Conservation (phyloP, 2,888 invertebrate genomes). For the Sussaba pulchella region DNA sequence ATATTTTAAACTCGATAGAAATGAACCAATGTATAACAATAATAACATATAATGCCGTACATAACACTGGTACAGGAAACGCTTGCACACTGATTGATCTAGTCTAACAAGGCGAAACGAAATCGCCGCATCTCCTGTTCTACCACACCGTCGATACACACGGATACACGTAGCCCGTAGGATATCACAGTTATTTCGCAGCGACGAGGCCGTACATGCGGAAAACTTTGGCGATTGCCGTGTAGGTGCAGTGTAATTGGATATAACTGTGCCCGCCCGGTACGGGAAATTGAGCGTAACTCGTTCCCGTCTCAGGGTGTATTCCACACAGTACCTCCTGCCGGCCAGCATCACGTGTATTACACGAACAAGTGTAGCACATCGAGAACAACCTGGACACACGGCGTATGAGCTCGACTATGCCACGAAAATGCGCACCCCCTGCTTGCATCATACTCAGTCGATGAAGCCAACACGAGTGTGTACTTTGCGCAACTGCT, state of each 20-base stretch:
- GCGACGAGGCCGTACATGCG: constrained; percentile 52
- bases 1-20: too few species aligned
- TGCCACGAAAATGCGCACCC: background rate
- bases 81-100: constrained; percentile 22
- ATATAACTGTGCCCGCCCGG: constrained; percentile 66
- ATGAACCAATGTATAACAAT: too few species aligned
- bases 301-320: constrained; percentile 50
- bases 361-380: constrained; percentile 3
- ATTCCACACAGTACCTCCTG: constrained; percentile 13
- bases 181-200: constrained; percentile 61
- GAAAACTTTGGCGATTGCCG: constrained; percentile 67
- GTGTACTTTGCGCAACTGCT: constrained; percentile 35
- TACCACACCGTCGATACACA: background rate
- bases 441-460: background rate
- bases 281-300: constrained; percentile 72
- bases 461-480: constrained; percentile 21
- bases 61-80: background rate
- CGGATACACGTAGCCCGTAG: background rate
- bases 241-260: constrained; percentile 69
- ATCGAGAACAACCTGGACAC: background rate
- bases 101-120: constrained; percentile 35
- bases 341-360: constrained; percentile 12
- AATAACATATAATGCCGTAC: too few species aligned
- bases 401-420: background rate
- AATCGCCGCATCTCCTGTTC: constrained; percentile 27